Evolutionary conservation across 2,797 vertebrate species (phyloP), one percentile per base, ranked within the genome.

Genomic region (Anguilla anguilla): DNA sequence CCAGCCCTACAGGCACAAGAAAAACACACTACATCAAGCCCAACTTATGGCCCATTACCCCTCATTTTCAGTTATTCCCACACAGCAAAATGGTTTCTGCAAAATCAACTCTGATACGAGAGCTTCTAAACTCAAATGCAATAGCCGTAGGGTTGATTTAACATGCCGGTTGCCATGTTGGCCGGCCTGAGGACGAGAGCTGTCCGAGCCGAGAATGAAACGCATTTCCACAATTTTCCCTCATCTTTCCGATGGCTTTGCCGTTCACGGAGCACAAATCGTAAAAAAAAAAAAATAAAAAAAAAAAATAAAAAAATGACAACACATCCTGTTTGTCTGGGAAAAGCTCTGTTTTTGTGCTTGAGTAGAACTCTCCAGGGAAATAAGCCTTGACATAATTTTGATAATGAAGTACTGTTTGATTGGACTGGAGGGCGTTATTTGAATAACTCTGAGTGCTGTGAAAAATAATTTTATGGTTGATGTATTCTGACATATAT

Each of bases 301-400:
- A 31, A 31, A 35, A 35, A 35, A 35, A 35, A 35, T 1, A 35
- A 35, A 35, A 35, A 35, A 35, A 35, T 35, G 35, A 1, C 35
- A 35, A 35, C 35, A 67, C 81, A 13, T 5, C 0, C 72, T 7
- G 39, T 6, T 69, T 83, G 39, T 15, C 43, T 35, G 89, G 85
- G 87, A 49, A 72, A 79, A 72, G 67, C 67, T 13, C 10, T 25
- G 25, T 77, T 15, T 86, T 17, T 35, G 35, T 79, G 72, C 43
- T 51, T 77, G 55, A 72, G 46, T 43, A 72, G 31, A 86, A 28
- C 22, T 86, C 67, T 72, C 64, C 22, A 46, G 74, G 69, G 85
- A 69, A n/a, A 77, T 31, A 35, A 77, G 28, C 25, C 31, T 35
- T 28, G n/a, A 77, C 72, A n/a, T 35, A 6, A 9, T 39, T 39